Conservation (phyloP, 2,113 vertebrate genomes). For the Cyphomyrus discorhynchus region DNA sequence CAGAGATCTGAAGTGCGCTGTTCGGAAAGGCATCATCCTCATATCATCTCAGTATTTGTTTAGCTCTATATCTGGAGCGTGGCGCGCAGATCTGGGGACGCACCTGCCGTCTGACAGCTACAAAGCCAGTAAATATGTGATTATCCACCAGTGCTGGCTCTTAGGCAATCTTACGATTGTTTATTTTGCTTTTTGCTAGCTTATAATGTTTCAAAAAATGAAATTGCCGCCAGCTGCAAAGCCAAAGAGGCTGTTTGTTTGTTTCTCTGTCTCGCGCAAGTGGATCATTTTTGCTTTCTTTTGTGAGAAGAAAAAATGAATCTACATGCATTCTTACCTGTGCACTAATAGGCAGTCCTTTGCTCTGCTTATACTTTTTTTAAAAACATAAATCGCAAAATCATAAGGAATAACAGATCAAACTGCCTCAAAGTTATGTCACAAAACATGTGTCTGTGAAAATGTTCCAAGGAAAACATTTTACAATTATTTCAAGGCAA, state of each 20-base stretch:
- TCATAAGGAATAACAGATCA: slow-evolving; percentile 24
- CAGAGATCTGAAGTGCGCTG: slow-evolving; percentile 52
- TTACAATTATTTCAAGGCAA: slow-evolving; percentile 55
- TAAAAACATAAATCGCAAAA: neutral
- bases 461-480: slow-evolving; percentile 31
- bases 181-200: slow-evolving; percentile 10
- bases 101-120: slow-evolving; percentile 12
- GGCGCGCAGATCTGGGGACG: neutral
- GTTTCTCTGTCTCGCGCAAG: neutral
- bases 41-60: slow-evolving; percentile 57
- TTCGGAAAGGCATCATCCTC: slow-evolving; percentile 60
- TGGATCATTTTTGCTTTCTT: neutral
- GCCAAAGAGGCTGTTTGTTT: neutral
- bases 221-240: slow-evolving; percentile 15
- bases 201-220: slow-evolving; percentile 11
- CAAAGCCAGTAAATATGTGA: slow-evolving; percentile 19
- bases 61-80: slow-evolving; percentile 28
- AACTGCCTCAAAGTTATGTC: slow-evolving; percentile 25
- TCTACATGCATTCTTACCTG: neutral
- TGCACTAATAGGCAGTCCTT: neutral
- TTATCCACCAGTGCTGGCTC: slow-evolving; percentile 10
- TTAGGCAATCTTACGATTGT: slow-evolving; percentile 19
- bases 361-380: neutral
- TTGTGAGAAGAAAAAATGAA: neutral
- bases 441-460: slow-evolving; percentile 44